Conservation (phyloP, 2,888 invertebrate genomes). For the Acleris cristana region DNA sequence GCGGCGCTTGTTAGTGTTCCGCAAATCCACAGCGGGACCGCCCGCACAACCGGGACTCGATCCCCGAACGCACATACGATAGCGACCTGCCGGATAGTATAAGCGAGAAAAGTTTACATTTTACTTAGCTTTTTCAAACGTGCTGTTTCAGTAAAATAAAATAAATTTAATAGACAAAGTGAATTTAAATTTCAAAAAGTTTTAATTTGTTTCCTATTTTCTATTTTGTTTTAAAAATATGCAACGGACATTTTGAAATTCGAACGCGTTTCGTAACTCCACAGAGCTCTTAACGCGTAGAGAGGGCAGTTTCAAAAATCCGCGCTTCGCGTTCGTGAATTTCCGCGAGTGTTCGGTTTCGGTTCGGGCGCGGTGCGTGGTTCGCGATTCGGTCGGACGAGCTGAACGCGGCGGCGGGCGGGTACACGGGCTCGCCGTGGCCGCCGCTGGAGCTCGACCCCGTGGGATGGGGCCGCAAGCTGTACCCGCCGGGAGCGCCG, state of each 20-base stretch:
- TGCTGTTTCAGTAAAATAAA: constrained; percentile 9
- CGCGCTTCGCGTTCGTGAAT: constrained; percentile 53
- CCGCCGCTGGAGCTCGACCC: constrained; percentile 90
- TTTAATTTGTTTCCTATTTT: background rate
- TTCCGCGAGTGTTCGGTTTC: constrained; percentile 64
- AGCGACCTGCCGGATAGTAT: constrained; percentile 70
- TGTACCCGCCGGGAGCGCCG: constrained; percentile 89
- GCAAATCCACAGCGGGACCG: constrained; percentile 83
- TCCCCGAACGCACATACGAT: constrained; percentile 80
- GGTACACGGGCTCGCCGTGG: constrained; percentile 92
- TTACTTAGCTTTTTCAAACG: constrained; percentile 5
- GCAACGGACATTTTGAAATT: constrained; percentile 28
- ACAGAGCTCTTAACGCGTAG: background rate
- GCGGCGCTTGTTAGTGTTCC: constrained; percentile 84
- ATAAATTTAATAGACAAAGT: constrained; percentile 5
- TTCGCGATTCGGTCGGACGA: constrained; percentile 91
- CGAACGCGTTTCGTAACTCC: background rate
- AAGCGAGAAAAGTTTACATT: constrained; percentile 41
- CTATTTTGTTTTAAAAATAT: constrained; percentile 12
- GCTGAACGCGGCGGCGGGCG: constrained; percentile 87
- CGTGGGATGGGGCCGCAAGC: constrained; percentile 91
- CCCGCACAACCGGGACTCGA: constrained; percentile 80
- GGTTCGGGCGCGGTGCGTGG: constrained; percentile 65
- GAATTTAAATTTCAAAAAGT: constrained; percentile 6
- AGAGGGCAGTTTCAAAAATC: constrained; percentile 18